Conservation (phyloP, 2,113 vertebrate genomes). For the Tor tambroides region DNA sequence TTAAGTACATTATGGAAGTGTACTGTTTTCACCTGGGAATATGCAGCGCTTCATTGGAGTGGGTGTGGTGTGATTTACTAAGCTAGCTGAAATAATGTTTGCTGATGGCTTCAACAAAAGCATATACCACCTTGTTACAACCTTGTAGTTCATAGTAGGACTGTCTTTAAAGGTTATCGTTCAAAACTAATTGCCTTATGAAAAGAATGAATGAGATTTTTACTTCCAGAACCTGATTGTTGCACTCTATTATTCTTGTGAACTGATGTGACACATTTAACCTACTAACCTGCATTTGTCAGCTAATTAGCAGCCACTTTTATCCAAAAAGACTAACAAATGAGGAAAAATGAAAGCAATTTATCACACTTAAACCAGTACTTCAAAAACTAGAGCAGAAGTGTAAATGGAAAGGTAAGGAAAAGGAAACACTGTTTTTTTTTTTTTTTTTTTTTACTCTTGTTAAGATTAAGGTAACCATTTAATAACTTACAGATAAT, state of each 20-base stretch:
- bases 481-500: neutral
- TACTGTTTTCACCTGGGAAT: no score
- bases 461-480: neutral
- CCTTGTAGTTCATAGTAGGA: no score
- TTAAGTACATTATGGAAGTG: no score
- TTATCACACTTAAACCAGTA: neutral
- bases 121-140: no score
- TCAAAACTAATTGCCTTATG: neutral
- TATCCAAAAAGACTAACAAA: neutral
- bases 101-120: no score
- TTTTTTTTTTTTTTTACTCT: neutral
- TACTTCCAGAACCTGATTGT: neutral
- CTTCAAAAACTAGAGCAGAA: neutral
- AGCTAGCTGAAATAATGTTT: no score
- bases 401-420: neutral
- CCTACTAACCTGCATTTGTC: neutral
- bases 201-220: neutral
- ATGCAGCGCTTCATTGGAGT: neutral
- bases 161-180: neutral
- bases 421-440: no score
- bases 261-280: neutral
- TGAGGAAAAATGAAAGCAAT: neutral
- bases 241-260: neutral
- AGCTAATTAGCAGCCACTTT: neutral
- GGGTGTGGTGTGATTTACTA: no score